A percentile compares a stretch with the other conserved stretches of the same genome.
phyloP scores from a whole-genome alignment of 2,113 vertebrate genomes.

The Calidris pugnax region DNA sequence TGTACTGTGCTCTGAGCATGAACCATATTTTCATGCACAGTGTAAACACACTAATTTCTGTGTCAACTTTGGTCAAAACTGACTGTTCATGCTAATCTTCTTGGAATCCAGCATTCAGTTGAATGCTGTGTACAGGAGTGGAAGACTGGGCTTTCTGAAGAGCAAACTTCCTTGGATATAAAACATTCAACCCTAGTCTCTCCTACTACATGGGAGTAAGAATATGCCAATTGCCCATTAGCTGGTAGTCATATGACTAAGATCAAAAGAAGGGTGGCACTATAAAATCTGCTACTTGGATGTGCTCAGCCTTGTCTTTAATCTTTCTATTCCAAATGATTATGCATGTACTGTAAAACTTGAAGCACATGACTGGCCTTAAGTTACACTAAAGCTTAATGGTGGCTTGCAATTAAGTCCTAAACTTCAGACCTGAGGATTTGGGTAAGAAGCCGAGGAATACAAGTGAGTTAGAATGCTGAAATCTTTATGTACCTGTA shows the following conservation, averaged over 20 bases:
- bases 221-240: not conserved
- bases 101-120: not conserved
- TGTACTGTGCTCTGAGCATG: not conserved
- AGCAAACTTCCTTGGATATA: not conserved
- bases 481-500: not conserved
- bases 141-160: not conserved
- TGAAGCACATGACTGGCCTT: not conserved
- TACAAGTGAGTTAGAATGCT: not conserved
- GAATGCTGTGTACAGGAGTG: not conserved
- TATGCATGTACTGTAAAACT: not conserved
- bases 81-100: not conserved
- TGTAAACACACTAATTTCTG: accelerated
- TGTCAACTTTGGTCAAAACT: not conserved
- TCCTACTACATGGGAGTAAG: not conserved
- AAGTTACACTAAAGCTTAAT: not conserved
- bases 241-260: not conserved
- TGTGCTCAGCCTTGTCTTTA: not conserved
- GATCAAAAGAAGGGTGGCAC: not conserved
- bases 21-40: not conserved
- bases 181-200: not conserved
- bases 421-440: not conserved
- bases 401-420: not conserved
- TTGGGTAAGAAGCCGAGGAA: not conserved
- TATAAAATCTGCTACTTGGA: not conserved
- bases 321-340: not conserved